Base-by-base conservation (phyloP, 1,140 invertebrate genomes). In the Trissolcus basalis region DNA sequence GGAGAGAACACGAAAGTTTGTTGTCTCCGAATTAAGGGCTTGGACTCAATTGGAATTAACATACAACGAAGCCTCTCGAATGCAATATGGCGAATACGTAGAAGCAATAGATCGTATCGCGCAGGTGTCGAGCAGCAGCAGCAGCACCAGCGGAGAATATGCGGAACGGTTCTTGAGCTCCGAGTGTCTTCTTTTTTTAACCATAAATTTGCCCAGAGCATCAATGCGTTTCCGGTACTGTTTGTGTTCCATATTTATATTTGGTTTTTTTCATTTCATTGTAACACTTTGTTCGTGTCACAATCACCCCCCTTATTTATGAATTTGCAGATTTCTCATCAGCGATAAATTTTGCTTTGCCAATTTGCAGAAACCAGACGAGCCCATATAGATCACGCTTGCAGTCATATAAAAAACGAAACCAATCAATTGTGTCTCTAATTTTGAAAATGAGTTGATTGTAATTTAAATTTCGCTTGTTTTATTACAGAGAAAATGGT, bases 21-120 rank as follows among this genome's bases (percentile, higher is more conserved):
- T 74, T 74, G 77, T 71, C 70, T 78, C 68, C 71, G 71, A 78
- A 78, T 78, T 78, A 78, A 78, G 77, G 77, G 71, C 71, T 78
- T 67, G 77, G 67, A 71, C 77, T 74, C 77, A 78, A 78, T 78
- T 78, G 71, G 77, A 78, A 78, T 78, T 78, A 78, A 78, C 77
- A 78, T 78, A 78, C 77, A 78, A 78, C 77, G 77, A 78, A 78
- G 77, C 77, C 77, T 75, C 77, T 75, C 77, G 77, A 75, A 74
- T 79, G 77, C 77, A 79, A 79, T 79, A 79, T 79, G 77, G 77
- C 71, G 77, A 79, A 78, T 78, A 78, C 67, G 77, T 78, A 79
- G 71, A 79, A 79, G 77, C 77, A 75, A 79, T 79, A 78, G 77
- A 78, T 78, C 63, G 77, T 78, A 75, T 78, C 77, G 77, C 71